Evolutionary conservation across 1,140 invertebrate genomes (phyloP), one percentile per base, ranked within the genome.

Genomic region (Drosophila sechellia): DNA sequence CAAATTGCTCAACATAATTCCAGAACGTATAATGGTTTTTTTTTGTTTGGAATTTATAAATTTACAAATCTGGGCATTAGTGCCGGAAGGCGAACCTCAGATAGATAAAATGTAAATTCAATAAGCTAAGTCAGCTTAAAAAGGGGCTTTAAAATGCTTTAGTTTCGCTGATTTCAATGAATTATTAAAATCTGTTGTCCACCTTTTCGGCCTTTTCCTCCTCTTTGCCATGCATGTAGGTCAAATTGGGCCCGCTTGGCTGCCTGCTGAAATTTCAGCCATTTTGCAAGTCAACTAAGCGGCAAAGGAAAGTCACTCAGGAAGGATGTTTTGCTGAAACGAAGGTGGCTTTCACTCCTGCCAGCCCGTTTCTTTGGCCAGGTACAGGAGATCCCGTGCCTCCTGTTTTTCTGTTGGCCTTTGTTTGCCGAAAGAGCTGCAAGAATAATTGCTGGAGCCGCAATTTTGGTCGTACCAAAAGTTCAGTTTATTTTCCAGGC

Each of bases 261-360:
- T 85, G 72, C 48, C 43, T 37, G 46, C 73, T 68, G 31, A 52
- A 70, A 83, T 83, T 79, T 76, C 61, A 77, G 64, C 49, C 77
- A 87, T 87, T 87, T 87, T 87, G 83, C 79, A 73, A 79, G 84
- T 87, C 83, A 79, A 87, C 83, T 81, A 66, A 46, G 54, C 57
- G 50, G 57, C 53, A 60, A 45, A 45, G 61, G 60, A 52, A 68
- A 66, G 68, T 75, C 50, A 46, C 55, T 64, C 55, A 63, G 49
- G 34, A 72, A 72, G 72, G 72, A 66, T 43, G 43, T 40, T 31
- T 10, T 49, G 61, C 55, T 34, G 17, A 56, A 58, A 46, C 60
- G 72, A 48, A 66, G 73, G 48, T 76, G 71, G 72, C 46, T 68
- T 66, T 69, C 31, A 52, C 40, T 56, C 66, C 54, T 34, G 25